phyloP scores from a whole-genome alignment of 2,113 vertebrate species.

The Neofelis nebulosa region DNA sequence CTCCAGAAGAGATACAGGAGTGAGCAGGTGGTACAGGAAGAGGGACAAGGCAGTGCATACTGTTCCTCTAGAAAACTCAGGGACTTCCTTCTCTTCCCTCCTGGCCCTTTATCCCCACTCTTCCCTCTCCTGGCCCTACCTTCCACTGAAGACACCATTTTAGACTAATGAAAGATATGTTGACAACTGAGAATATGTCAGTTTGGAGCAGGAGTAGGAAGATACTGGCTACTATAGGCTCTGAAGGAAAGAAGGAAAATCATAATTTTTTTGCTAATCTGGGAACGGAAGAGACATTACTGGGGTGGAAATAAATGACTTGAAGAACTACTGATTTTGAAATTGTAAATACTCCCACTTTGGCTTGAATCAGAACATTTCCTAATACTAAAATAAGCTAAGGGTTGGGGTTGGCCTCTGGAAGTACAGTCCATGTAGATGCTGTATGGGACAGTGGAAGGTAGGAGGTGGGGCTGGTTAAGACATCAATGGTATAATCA shows the following conservation, averaged over 20 bases:
- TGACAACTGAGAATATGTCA: neutral
- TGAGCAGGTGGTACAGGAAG: neutral
- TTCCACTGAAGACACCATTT: neutral
- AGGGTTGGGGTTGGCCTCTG: neutral
- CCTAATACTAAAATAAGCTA: neutral
- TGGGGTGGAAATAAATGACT: neutral
- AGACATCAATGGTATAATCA: neutral
- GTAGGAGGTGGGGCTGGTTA: neutral
- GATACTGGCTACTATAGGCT: neutral
- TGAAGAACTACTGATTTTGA: neutral
- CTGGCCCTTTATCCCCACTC: neutral
- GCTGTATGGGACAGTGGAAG: accelerated
- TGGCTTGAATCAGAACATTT: neutral
- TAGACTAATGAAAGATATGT: neutral
- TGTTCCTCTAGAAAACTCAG: neutral
- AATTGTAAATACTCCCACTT: neutral
- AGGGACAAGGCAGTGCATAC: neutral
- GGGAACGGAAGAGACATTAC: neutral
- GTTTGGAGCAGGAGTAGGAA: neutral
- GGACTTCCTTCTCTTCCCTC: neutral
- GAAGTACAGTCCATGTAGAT: neutral
- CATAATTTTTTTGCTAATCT: neutral
- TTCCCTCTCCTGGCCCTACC: neutral
- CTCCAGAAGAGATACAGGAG: neutral
- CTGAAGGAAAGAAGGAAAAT: neutral